phyloP scores from a whole-genome alignment of 2,888 invertebrate genomes.

The Lasioglossum oenotherae region DNA sequence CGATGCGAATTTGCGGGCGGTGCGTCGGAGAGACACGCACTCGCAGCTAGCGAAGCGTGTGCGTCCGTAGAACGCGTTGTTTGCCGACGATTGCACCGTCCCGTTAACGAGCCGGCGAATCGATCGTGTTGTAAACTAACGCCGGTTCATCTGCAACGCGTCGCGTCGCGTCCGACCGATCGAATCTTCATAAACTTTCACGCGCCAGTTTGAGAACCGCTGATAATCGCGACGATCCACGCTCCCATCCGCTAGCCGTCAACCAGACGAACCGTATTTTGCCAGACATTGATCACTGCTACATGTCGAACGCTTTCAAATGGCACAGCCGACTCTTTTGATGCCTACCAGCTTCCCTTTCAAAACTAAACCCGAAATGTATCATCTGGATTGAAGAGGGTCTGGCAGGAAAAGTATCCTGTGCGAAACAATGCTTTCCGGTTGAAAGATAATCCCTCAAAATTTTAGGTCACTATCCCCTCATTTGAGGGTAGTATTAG shows the following conservation, averaged over 20 bases:
- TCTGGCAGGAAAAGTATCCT: too few species aligned
- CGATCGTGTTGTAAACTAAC: slow-evolving; percentile 27
- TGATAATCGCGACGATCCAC: not conserved
- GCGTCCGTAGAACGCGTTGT: slow-evolving; percentile 33
- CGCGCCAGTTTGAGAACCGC: slow-evolving; percentile 1
- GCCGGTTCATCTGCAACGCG: not conserved
- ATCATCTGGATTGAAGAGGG: not conserved
- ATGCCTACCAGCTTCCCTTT: not conserved
- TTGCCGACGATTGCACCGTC: slow-evolving; percentile 20
- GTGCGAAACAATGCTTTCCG: too few species aligned
- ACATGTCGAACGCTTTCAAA: not conserved
- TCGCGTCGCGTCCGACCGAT: too few species aligned
- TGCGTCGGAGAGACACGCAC: slow-evolving; percentile 46
- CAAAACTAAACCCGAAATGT: not conserved
- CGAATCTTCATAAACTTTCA: not conserved
- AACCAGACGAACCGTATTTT: not conserved
- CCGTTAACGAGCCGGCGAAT: slow-evolving; percentile 32
- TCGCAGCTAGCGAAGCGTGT: slow-evolving; percentile 50
- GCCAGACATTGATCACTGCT: not conserved
- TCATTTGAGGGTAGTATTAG: too few species aligned
- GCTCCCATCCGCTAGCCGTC: not conserved
- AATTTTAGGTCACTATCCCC: too few species aligned
- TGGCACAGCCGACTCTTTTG: not conserved
- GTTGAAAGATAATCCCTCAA: too few species aligned
- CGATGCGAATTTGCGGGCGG: slow-evolving; percentile 55